phyloP scores from a whole-genome alignment of 2,797 vertebrate genomes.

The Phaenicophaeus curvirostris region DNA sequence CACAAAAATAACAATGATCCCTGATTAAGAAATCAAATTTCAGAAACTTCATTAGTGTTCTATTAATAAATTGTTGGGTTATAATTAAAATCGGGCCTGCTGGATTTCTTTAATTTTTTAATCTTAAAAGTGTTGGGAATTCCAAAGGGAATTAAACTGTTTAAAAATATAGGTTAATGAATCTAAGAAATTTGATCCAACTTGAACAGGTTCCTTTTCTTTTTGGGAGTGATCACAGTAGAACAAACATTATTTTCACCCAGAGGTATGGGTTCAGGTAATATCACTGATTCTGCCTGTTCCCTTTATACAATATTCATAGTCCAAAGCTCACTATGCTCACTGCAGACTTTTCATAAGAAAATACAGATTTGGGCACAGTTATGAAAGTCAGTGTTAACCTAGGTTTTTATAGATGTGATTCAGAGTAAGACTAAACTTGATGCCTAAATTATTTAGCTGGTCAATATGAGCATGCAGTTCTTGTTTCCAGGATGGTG shows the following conservation, averaged over 20 bases:
- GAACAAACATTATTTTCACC: background rate
- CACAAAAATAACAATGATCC: conserved; percentile 58
- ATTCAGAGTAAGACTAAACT: background rate
- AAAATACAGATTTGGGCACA: background rate
- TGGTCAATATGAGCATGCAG: background rate
- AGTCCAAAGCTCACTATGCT: background rate
- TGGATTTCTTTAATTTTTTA: conserved; percentile 24
- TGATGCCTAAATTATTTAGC: background rate
- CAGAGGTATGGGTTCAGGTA: background rate
- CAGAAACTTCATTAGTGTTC: conserved; percentile 33
- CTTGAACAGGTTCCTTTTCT: background rate
- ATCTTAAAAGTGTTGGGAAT: conserved; percentile 7
- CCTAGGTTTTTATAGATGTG: background rate
- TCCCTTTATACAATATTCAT: background rate
- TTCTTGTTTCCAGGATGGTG: background rate
- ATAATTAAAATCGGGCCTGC: background rate
- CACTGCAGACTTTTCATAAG: background rate
- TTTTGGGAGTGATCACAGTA: background rate
- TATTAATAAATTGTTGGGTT: conserved; percentile 34
- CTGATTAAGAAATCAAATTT: conserved; percentile 69
- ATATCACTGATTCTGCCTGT: background rate
- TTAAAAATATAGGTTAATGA: background rate
- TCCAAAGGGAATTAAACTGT: background rate
- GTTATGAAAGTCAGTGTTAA: background rate
- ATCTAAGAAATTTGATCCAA: background rate